Percentiles rank a stretch among this genome's conserved stretches.
These are phyloP conservation scores for Furcifer pardalis DNA, from an alignment of 2,797 vertebrate species.

Conservation along the genomic window DNA sequence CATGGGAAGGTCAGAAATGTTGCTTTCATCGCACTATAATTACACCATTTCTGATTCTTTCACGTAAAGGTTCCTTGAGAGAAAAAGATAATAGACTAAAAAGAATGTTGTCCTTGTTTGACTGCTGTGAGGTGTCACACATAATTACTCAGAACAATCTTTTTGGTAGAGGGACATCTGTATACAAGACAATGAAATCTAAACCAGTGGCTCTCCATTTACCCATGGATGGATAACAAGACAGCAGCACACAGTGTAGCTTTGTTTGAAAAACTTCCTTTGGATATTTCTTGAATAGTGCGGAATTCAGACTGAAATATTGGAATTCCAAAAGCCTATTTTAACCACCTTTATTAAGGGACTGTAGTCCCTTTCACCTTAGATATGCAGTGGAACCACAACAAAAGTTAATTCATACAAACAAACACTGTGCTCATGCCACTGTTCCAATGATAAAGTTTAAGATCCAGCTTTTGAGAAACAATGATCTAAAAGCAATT, in stretches of 20 bases:
- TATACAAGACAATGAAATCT: neutral
- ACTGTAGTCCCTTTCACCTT: neutral
- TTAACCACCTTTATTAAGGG: constrained; percentile 1
- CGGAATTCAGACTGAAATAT: neutral
- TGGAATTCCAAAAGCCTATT: neutral
- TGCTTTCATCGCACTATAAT: constrained; percentile 20
- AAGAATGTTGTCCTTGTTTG: neutral
- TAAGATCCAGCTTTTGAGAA: neutral
- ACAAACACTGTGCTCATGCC: neutral
- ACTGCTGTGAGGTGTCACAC: neutral
- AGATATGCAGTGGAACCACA: neutral
- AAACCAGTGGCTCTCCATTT: neutral
- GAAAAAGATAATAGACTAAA: neutral
- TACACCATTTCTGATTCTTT: constrained; percentile 14
- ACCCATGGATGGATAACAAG: neutral
- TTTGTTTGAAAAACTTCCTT: constrained; percentile 3
- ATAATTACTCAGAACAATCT: constrained; percentile 33
- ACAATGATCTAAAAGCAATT: neutral
- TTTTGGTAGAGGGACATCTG: constrained; percentile 7
- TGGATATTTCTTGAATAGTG: neutral
- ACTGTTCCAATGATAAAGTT: neutral
- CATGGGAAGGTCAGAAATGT: neutral
- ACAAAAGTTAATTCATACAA: neutral
- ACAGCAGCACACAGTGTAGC: neutral
- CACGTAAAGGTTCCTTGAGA: constrained; percentile 29